Conservation (phyloP, 2,113 vertebrate genomes). For the Terrapene triunguis region DNA sequence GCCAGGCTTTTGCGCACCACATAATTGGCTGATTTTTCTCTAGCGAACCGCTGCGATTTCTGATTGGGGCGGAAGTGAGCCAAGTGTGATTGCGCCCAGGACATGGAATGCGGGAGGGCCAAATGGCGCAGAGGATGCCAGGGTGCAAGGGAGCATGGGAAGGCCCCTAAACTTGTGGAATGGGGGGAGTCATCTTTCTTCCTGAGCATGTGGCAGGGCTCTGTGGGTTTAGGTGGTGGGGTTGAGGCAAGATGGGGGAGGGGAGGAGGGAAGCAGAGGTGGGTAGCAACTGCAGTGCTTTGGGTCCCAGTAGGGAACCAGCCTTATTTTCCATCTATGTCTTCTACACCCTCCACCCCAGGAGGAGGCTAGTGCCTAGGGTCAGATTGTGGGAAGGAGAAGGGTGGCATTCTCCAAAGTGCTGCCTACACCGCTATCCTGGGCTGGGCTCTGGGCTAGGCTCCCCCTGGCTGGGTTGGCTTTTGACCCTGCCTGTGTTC, state of each 20-base stretch:
- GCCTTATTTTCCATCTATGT: not conserved
- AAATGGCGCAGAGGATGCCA: not conserved
- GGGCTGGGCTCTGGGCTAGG: not conserved
- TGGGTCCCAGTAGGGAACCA: not conserved
- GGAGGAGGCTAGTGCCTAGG: not conserved
- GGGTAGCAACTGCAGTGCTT: not conserved
- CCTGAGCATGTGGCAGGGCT: not conserved
- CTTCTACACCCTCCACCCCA: not conserved
- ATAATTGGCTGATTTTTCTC: constrained; percentile 55
- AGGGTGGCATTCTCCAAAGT: not conserved
- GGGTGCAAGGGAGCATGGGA: not conserved
- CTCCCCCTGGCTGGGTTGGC: not conserved
- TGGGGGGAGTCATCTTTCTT: not conserved
- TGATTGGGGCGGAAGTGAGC: not conserved
- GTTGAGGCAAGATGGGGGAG: too few relatives aligned
- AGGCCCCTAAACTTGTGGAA: not conserved
- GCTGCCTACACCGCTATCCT: not conserved
- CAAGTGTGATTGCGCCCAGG: constrained; percentile 31
- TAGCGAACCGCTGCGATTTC: not conserved
- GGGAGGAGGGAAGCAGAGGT: not conserved
- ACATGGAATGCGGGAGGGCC: not conserved
- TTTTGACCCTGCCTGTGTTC: not conserved
- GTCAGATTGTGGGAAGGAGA: not conserved
- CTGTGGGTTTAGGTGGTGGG: not conserved
- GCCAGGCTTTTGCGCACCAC: constrained; percentile 64